Evolutionary conservation across 2,113 vertebrate species (phyloP).

Genomic region (Podocnemis expansa): DNA sequence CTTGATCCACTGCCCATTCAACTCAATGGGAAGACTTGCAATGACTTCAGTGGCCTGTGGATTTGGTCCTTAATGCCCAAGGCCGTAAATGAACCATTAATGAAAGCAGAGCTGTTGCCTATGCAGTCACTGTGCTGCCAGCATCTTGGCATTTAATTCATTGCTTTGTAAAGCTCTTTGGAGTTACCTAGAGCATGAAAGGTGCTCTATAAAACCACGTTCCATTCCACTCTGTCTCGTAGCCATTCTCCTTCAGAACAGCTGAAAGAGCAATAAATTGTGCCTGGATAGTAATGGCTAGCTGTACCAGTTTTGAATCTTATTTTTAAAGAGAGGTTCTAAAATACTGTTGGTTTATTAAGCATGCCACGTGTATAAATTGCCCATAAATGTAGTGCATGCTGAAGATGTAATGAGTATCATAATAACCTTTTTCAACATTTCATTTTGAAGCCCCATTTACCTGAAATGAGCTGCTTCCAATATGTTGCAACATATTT

Average conservation of each 20-base stretch:
- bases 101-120: neutral
- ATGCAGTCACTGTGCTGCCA: neutral
- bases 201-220: conserved; percentile 8
- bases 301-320: conserved; percentile 16
- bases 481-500: conserved; percentile 60
- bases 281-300: neutral
- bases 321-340: conserved; percentile 40
- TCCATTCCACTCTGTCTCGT: conserved; percentile 5
- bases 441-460: conserved; percentile 72
- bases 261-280: conserved; percentile 40
- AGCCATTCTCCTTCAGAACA: neutral
- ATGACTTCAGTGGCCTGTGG: neutral
- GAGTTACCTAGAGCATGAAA: conserved; percentile 18
- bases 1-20: neutral
- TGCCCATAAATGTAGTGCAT: conserved; percentile 30
- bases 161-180: conserved; percentile 13
- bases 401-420: conserved; percentile 22
- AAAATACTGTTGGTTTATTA: conserved; percentile 58
- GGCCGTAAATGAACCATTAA: neutral
- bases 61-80: neutral
- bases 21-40: neutral
- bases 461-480: conserved; percentile 61
- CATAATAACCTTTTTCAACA: conserved; percentile 54
- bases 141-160: neutral
- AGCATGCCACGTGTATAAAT: conserved; percentile 1